These are phyloP conservation scores for Dysidea cf. avara DNA, from an alignment of 37 sponge, comb jelly and placozoan genomes.

Conservation along the genomic window DNA sequence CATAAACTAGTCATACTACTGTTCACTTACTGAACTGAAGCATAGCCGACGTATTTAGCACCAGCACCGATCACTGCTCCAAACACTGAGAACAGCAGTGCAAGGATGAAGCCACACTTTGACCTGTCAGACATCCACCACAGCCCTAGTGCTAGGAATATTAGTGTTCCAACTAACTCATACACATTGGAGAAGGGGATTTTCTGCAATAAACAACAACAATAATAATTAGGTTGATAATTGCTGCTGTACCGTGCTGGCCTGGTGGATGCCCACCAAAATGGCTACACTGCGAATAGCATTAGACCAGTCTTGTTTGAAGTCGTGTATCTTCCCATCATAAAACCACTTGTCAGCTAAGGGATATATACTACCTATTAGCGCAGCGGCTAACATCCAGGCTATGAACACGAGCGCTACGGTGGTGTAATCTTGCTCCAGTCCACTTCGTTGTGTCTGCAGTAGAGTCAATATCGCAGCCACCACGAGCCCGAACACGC, in stretches of 20 bases:
- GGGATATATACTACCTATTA: too few relatives aligned
- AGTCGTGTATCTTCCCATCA: too few relatives aligned
- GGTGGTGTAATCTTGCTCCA: too few relatives aligned
- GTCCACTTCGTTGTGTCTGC: too few relatives aligned
- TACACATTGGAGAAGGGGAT: slow-evolving; percentile 74
- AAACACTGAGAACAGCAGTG: slow-evolving; percentile 60
- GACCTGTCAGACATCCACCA: slow-evolving; percentile 98
- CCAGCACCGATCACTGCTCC: slow-evolving; percentile 38
- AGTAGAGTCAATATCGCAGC: too few relatives aligned
- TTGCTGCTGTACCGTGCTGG: slow-evolving; percentile 78
- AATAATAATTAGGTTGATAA: background rate
- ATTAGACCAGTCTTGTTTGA: slow-evolving; percentile 74
- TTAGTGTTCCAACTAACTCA: slow-evolving; percentile 78
- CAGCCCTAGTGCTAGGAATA: slow-evolving; percentile 84
- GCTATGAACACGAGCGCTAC: too few relatives aligned
- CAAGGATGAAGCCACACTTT: slow-evolving; percentile 68
- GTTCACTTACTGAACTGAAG: too few relatives aligned
- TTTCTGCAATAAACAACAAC: slow-evolving; percentile 45
- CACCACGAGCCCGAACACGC: too few relatives aligned
- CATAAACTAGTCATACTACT: too few relatives aligned
- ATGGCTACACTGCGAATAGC: slow-evolving; percentile 87
- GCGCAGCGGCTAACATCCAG: too few relatives aligned
- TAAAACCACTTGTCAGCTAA: too few relatives aligned
- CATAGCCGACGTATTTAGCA: too few relatives aligned
- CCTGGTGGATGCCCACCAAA: slow-evolving; percentile 94